Conservation (phyloP, 2,888 invertebrate genomes). For the Lottia scabra region DNA sequence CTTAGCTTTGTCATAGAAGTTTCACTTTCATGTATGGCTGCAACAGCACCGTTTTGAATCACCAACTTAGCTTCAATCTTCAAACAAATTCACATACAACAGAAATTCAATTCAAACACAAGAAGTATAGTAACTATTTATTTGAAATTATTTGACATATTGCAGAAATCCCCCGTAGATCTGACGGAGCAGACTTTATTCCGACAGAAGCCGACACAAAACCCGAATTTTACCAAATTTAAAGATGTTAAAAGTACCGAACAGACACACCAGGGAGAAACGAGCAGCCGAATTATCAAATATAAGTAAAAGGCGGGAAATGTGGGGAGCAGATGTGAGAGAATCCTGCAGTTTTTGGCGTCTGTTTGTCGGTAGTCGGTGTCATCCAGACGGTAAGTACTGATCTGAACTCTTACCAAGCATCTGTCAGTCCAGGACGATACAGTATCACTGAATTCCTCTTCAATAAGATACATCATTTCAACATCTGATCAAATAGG, state of each 20-base stretch:
- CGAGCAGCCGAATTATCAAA: not conserved
- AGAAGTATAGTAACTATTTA: no score
- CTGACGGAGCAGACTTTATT: no score
- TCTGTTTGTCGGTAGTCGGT: not conserved
- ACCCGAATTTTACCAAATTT: no score
- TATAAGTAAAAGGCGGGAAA: constrained; percentile 4
- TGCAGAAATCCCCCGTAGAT: no score
- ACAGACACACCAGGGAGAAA: constrained; percentile 2
- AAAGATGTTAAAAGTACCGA: not conserved
- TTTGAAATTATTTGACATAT: no score
- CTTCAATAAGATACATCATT: not conserved
- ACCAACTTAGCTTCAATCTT: no score
- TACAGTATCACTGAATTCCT: constrained; percentile 1
- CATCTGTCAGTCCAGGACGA: not conserved
- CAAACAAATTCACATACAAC: no score
- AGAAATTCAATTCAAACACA: no score
- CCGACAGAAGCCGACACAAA: no score
- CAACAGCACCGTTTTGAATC: no score
- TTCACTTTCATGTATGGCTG: no score
- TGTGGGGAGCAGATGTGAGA: not conserved
- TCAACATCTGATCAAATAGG: not conserved
- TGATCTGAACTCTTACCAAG: not conserved
- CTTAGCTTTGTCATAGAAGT: no score
- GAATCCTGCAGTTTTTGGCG: constrained; percentile 2
- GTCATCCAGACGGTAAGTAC: not conserved